Evolutionary conservation across 1,140 invertebrate species (phyloP), one percentile per base, ranked within the genome.

Genomic region (Caenorhabditis remanei): DNA sequence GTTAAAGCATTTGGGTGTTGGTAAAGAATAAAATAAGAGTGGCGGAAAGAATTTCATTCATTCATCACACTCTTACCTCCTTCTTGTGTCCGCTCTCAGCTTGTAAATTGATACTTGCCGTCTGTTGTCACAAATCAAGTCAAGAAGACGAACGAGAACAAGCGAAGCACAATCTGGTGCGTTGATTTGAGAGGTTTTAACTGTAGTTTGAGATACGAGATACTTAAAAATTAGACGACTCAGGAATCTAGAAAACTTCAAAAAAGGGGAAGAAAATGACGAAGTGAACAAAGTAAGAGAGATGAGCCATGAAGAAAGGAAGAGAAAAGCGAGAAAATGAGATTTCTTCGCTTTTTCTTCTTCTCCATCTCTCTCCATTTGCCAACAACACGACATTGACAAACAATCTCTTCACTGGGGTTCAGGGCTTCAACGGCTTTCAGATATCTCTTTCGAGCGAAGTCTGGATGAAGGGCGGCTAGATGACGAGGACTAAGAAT

Each of bases 31-130:
- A 50, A 50, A 50, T 50, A 50, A 79, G 46, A 9, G 71, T 79
- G 71, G 71, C 46, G 71, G 71, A 79, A 79, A 50, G 71, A 53
- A 50, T 6, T 58, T 75, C 43, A 79, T 79, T 79, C 71, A 79
- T 79, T 79, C 71, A 79, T 79, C 71, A 50, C 46, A 24, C n/a
- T 43, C 19, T 43, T 53, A 14, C 50, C 65, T 32, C 41, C 24
- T 19, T 46, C 40, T 79, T 19, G 16, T 24, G 71, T 79, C 71
- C 46, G 71, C 46, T 32, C 41, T 46, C 13, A n/a, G 67, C 43
- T 79, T 79, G 71, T 79, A 79, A 79, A 79, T 79, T 79, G 71
- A 79, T 79, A 79, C 71, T 79, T 79, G 71, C 71, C 71, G 71
- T 79, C 43, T 79, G 71, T 79, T 79, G 71, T 50, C 71, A 46